Conservation (phyloP, 2,888 invertebrate genomes). For the Trissolcus brochymenae region DNA sequence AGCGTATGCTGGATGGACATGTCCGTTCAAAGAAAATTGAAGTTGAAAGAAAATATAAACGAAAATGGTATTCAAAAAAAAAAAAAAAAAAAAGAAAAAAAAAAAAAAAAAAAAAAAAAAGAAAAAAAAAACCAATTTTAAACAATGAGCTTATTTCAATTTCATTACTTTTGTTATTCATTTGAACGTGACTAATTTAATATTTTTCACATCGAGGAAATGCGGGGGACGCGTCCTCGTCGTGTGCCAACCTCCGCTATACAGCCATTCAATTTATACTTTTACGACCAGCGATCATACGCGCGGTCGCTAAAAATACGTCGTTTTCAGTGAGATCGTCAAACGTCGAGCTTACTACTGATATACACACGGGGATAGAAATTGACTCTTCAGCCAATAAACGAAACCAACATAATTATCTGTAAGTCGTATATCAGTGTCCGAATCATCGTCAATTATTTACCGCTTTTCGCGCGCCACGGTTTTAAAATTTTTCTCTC, state of each 20-base stretch:
- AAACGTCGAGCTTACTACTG: background rate
- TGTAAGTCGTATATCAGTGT: conserved; percentile 13
- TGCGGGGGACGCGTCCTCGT: background rate
- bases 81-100: too few relatives aligned
- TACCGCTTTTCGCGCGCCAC: conserved; percentile 6
- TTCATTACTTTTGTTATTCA: too few relatives aligned
- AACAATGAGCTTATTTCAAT: too few relatives aligned
- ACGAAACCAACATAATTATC: conserved; percentile 1
- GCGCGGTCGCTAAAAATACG: background rate
- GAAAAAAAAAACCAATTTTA: too few relatives aligned
- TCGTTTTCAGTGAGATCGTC: background rate
- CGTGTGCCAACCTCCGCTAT: background rate
- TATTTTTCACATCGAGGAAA: too few relatives aligned
- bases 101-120: too few relatives aligned
- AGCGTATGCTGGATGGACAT: conserved; percentile 16
- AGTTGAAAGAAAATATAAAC: conserved; percentile 5
- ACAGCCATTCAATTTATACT: conserved; percentile 11
- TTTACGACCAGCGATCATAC: background rate
- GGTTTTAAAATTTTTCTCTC: conserved; percentile 2
- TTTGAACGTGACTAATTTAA: too few relatives aligned
- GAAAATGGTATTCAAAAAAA: too few relatives aligned
- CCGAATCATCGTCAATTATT: conserved; percentile 31
- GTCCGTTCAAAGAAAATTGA: conserved; percentile 7
- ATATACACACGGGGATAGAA: background rate
- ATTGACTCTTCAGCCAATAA: conserved; percentile 13